Evolutionary conservation across 2,888 invertebrate genomes (phyloP), one percentile per base, ranked within the genome.

Genomic region (Himalopsyche japonica): DNA sequence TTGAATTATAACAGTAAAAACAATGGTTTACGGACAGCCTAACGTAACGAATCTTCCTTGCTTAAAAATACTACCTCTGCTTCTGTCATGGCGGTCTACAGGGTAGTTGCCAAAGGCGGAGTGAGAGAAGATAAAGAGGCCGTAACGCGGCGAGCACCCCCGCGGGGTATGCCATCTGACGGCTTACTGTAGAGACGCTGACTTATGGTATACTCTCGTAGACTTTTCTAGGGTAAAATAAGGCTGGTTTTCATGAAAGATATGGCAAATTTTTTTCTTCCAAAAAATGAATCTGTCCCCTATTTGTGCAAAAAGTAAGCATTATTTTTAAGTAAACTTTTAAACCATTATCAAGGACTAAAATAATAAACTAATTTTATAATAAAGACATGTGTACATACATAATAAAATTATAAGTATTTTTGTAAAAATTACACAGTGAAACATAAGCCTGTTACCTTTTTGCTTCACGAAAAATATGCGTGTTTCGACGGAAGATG

Each of bases 151-250:
- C 30, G 76, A 82, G 78, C 82, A 57, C 78, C 82, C 57, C 79
- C 79, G 57, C 47, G 48, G 82, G 82, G 82, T 47, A 32, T 80
- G 12, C 70, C 64, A 81, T 70, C 80, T 27, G 82, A 81, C 76
- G 27, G 82, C 76, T 57, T 57, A 57, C 57, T 57, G 57, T 76
- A 76, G 82, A 77, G 84, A 81, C 81, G 64, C 76, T 84, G 84
- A 84, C 81, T 84, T 84, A 84, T 84, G 79, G 30, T 15, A 76
- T 34, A 18, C 76, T 32, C 76, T 30, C 76, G 32, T 76, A 76
- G 34, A 34, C 30, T 49, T 57, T 57, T 57, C 57, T 57, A 57
- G 57, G 20, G 24, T 57, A 57, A 57, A 57, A 20, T 57, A 57
- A 57, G 4, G 10, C 57, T 57, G 24, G 7, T 3, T 57, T 57